These are phyloP conservation scores for Thereva nobilitata DNA, from an alignment of 2,888 invertebrate genomes.

Conservation along the genomic window DNA sequence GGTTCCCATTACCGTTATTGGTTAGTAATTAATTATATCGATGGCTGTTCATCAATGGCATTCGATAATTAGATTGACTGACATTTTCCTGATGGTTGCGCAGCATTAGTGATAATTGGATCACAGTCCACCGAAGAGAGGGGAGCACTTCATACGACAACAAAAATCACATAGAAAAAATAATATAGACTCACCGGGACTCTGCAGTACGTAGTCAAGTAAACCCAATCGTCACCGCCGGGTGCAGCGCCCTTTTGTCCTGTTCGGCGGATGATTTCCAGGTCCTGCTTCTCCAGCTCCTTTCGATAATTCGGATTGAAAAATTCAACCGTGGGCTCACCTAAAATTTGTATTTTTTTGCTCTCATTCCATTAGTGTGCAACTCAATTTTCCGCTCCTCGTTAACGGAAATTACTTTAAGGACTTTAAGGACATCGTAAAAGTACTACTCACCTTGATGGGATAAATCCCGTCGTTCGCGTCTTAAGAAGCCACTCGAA, in stretches of 20 bases:
- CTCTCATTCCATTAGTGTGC: slow-evolving; percentile 14
- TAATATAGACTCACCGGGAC: slow-evolving; percentile 69
- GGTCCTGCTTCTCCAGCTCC: slow-evolving; percentile 69
- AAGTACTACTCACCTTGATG: slow-evolving; percentile 31
- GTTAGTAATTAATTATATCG: no score
- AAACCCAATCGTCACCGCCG: slow-evolving; percentile 81
- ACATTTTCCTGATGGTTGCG: no score
- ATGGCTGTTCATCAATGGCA: no score
- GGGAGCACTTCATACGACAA: no score
- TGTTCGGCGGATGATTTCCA: slow-evolving; percentile 64
- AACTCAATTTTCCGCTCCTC: background rate
- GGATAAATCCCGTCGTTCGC: slow-evolving; percentile 33
- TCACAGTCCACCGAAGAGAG: no score
- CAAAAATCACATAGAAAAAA: background rate
- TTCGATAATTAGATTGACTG: no score
- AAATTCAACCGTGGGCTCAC: slow-evolving; percentile 71
- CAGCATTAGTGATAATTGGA: no score
- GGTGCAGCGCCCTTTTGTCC: slow-evolving; percentile 70
- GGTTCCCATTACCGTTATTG: no score
- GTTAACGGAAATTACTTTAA: slow-evolving; percentile 1
- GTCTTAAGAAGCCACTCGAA: slow-evolving; percentile 16
- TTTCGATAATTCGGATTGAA: slow-evolving; percentile 71
- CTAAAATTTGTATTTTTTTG: slow-evolving; percentile 21
- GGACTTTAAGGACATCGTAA: background rate
- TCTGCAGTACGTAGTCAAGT: slow-evolving; percentile 83